Base-by-base conservation (phyloP, 2,888 invertebrate species). In the Sphaerophoria taeniata region DNA sequence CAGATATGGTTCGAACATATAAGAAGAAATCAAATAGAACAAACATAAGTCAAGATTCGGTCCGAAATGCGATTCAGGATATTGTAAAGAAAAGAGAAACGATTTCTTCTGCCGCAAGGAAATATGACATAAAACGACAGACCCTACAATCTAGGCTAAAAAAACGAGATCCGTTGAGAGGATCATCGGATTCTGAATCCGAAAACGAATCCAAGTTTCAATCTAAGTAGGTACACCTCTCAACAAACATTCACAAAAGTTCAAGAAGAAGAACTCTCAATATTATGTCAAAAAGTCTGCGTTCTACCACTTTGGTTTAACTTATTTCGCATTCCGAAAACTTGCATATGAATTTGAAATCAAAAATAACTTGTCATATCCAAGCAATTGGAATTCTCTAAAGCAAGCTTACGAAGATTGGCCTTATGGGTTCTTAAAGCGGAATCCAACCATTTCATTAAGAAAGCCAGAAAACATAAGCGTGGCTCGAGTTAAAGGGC, bases 401-500 rank as follows among this genome's bases (percentile, higher is more conserved):
- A 69, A 69, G n/a, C 14, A 39, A 56, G 56, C 70, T 70, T 16
- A 45, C 0, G 14, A 47, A 2, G 56, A 70, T 5, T 70, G 56
- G 70, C 34, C 56, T 0, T 70, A 4, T 70, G 70, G 33, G 0
- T 56, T 70, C 47, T 53, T 56, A 55, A 69, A 69, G 16, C 33
- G 56, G 47, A 70, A 70, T 56, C 2, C 33, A 1, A 16, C 9
- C 6, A n/a, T 56, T 34, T 43, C 56, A 4, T 45, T 45, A 31
- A n/a, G 70, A 56, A 70, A 56, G n/a, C 56, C 70, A 47, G 45
- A 70, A 45, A 70, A 5, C 0, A 56, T 70, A 7, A 70, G 45
- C 3, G 0, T 70, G 1, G 6, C 56, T 6, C 56, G 56, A 0
- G 56, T 70, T 1, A 70, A 47, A 12, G 34, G 3, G 6, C 34